phyloP scores from a whole-genome alignment of 1,140 invertebrate genomes.

The Agrilus planipennis region DNA sequence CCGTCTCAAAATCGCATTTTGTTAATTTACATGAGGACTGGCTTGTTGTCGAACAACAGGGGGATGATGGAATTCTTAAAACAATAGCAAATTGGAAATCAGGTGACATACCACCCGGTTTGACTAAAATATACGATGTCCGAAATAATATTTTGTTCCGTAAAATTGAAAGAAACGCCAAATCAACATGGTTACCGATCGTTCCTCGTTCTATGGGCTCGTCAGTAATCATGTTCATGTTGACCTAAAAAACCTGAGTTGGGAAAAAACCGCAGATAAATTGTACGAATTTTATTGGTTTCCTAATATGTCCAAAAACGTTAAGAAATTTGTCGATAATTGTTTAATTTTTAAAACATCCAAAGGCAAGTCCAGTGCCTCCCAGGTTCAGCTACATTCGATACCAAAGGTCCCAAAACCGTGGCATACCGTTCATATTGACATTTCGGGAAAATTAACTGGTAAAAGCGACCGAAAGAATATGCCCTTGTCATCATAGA shows the following conservation, averaged over 20 bases:
- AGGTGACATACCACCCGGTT: too few relatives aligned
- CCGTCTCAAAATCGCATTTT: constrained; percentile 3
- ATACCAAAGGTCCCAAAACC: constrained; percentile 18
- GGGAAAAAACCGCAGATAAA: too few relatives aligned
- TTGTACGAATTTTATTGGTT: constrained; percentile 23
- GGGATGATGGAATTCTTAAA: background rate
- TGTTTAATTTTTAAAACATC: constrained; percentile 20
- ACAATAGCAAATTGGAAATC: too few relatives aligned
- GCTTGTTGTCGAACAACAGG: constrained; percentile 4
- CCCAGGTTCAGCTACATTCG: constrained; percentile 5
- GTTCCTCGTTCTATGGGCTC: too few relatives aligned
- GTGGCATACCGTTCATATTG: constrained; percentile 21
- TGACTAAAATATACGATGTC: too few relatives aligned
- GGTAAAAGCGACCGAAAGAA: too few relatives aligned
- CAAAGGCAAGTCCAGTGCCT: constrained; percentile 8
- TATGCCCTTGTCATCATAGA: too few relatives aligned
- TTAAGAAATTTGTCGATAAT: constrained; percentile 20
- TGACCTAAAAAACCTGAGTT: too few relatives aligned
- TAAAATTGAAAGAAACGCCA: too few relatives aligned
- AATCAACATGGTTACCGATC: too few relatives aligned
- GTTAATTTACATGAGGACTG: constrained; percentile 9
- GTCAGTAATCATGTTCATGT: too few relatives aligned
- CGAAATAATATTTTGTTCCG: too few relatives aligned
- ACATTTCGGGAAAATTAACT: constrained; percentile 21
- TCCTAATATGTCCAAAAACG: constrained; percentile 14